phyloP scores from a whole-genome alignment of 2,888 invertebrate species.

The Phlogophora meticulosa region DNA sequence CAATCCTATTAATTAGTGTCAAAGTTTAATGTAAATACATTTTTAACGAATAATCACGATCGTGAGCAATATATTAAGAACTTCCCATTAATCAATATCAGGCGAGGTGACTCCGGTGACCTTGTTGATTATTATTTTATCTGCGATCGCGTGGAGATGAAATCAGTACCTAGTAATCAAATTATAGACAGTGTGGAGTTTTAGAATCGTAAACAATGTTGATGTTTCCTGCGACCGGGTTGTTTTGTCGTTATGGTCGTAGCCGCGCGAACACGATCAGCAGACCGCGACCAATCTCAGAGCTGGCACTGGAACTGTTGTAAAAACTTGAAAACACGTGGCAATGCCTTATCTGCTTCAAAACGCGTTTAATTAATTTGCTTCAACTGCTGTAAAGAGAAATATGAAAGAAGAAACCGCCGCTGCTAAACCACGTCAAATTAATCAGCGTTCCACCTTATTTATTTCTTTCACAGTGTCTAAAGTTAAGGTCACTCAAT shows the following conservation, averaged over 20 bases:
- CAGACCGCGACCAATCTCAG: constrained; percentile 37
- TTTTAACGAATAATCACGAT: constrained; percentile 72
- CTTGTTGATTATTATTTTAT: constrained; percentile 74
- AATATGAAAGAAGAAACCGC: constrained; percentile 23
- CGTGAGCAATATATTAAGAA: constrained; percentile 76
- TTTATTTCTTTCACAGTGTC: constrained; percentile 19
- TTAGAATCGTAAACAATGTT: constrained; percentile 60
- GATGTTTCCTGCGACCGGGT: constrained; percentile 56
- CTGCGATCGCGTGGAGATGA: constrained; percentile 71
- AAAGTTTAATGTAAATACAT: constrained; percentile 70
- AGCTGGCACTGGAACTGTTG: constrained; percentile 17
- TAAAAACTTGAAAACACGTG: constrained; percentile 47
- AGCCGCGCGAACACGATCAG: constrained; percentile 26
- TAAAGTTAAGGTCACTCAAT: constrained; percentile 43
- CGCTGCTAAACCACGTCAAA: constrained; percentile 13
- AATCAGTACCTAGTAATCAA: constrained; percentile 70
- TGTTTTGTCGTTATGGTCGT: constrained; percentile 29
- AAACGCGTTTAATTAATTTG: constrained; percentile 26
- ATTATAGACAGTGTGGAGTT: constrained; percentile 63
- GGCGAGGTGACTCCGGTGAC: constrained; percentile 76
- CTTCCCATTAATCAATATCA: constrained; percentile 82
- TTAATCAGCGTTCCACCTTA: constrained; percentile 21
- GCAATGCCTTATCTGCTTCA: constrained; percentile 20
- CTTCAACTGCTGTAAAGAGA: constrained; percentile 13
- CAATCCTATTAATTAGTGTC: constrained; percentile 75